Percentiles rank a stretch among this genome's conserved stretches.
Evolutionary conservation across 1,140 invertebrate genomes (phyloP).

Genomic region (Drosophila pseudoananassae): DNA sequence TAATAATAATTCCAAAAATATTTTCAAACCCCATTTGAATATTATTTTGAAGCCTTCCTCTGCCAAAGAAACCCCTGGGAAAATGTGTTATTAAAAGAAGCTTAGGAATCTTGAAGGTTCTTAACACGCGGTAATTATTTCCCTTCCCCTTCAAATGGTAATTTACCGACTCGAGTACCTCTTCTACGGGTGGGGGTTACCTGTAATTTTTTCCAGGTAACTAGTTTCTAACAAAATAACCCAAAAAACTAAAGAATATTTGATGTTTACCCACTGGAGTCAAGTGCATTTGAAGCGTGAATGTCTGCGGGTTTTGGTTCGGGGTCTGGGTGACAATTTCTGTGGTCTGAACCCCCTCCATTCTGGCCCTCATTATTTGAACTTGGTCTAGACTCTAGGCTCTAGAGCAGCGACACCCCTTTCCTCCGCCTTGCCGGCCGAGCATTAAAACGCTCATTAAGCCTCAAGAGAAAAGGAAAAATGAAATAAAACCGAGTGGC

Average conservation of each 20-base stretch:
- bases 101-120: background rate
- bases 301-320: constrained; percentile 1
- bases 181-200: background rate
- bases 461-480: constrained; percentile 5
- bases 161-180: background rate
- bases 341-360: constrained; percentile 5
- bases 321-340: constrained; percentile 6
- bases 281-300: constrained; percentile 3
- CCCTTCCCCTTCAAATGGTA: background rate
- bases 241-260: constrained; percentile 5
- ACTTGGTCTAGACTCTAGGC: background rate
- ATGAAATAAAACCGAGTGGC: background rate
- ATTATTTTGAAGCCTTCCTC: too few species aligned
- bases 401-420: background rate
- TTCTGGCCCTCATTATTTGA: constrained; percentile 18
- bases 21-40: too few species aligned
- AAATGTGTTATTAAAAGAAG: background rate
- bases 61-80: background rate
- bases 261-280: constrained; percentile 18
- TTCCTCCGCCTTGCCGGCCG: constrained; percentile 44
- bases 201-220: constrained; percentile 20
- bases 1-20: too few species aligned
- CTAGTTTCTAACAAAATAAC: constrained; percentile 4
- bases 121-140: background rate
- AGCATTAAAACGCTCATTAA: constrained; percentile 79